phyloP scores from a whole-genome alignment of 2,113 vertebrate genomes.

The Toxostoma redivivum region DNA sequence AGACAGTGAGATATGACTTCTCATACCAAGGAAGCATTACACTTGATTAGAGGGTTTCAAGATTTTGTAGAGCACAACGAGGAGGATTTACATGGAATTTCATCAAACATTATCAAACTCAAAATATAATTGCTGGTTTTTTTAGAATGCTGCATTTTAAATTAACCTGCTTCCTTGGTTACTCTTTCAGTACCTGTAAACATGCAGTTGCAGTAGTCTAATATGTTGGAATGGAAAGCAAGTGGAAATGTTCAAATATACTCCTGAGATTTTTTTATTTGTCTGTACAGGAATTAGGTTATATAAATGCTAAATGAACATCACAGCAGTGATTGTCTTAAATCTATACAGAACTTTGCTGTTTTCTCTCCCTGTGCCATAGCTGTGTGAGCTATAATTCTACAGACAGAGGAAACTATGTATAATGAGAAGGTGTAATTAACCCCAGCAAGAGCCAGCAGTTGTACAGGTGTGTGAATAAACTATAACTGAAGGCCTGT shows the following conservation, averaged over 20 bases:
- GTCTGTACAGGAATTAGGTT: not conserved
- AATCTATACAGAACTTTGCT: not conserved
- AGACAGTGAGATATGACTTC: not conserved
- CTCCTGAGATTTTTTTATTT: not conserved
- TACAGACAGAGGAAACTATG: not conserved
- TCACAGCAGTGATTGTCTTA: not conserved
- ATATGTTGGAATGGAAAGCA: not conserved
- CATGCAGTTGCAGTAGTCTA: not conserved
- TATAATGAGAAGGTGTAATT: not conserved
- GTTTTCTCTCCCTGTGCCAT: not conserved
- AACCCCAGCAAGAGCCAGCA: not conserved
- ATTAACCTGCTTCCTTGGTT: not conserved
- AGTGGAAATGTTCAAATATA: not conserved
- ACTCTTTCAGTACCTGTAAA: not conserved
- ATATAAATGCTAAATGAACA: not conserved
- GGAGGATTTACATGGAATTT: not conserved
- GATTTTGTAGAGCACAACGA: not conserved
- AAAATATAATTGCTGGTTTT: not conserved
- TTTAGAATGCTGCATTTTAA: not conserved
- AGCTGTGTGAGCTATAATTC: not conserved
- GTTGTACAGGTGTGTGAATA: not conserved
- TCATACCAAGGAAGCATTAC: not conserved
- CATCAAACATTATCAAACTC: not conserved
- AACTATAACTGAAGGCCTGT: not conserved
- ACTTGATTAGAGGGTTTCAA: not conserved